These are phyloP conservation scores for Sphecodes monilicornis DNA, from an alignment of 2,888 invertebrate genomes.

Conservation along the genomic window DNA sequence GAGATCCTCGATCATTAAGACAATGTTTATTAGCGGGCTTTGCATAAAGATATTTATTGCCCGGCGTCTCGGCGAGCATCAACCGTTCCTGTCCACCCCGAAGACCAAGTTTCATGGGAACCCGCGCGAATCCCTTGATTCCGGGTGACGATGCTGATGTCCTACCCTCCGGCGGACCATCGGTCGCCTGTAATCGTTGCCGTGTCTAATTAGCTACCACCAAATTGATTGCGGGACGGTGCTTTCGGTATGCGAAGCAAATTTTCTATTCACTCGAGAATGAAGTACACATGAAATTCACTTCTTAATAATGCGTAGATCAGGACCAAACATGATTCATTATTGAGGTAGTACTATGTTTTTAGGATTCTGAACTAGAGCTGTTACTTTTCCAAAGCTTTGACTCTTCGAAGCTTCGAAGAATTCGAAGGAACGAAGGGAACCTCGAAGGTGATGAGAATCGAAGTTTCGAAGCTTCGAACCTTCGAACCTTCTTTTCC, in stretches of 20 bases:
- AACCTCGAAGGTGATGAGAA: too few species aligned
- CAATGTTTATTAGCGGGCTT: constrained; percentile 62
- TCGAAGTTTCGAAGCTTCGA: too few species aligned
- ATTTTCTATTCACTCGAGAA: background rate
- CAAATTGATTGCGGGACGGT: background rate
- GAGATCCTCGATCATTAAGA: constrained; percentile 65
- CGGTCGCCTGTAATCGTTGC: background rate
- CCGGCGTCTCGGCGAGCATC: constrained; percentile 25
- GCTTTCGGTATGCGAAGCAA: background rate
- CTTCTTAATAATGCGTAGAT: background rate
- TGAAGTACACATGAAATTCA: background rate
- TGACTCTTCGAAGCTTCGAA: too few species aligned
- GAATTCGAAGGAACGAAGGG: too few species aligned
- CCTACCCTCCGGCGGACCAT: constrained; percentile 9
- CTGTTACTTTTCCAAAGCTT: too few species aligned
- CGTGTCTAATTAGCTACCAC: constrained; percentile 3
- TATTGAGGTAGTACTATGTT: background rate
- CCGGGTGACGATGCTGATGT: background rate
- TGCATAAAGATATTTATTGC: constrained; percentile 64
- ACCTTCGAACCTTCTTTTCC: too few species aligned
- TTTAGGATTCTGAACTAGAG: background rate
- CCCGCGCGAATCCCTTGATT: constrained; percentile 43
- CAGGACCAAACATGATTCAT: background rate
- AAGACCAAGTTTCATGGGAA: constrained; percentile 24
- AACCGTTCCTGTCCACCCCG: background rate